A percentile compares a stretch with the other conserved stretches of the same genome.
Conservation (phyloP, 2,888 invertebrate genomes). For the Euclidia mi region DNA sequence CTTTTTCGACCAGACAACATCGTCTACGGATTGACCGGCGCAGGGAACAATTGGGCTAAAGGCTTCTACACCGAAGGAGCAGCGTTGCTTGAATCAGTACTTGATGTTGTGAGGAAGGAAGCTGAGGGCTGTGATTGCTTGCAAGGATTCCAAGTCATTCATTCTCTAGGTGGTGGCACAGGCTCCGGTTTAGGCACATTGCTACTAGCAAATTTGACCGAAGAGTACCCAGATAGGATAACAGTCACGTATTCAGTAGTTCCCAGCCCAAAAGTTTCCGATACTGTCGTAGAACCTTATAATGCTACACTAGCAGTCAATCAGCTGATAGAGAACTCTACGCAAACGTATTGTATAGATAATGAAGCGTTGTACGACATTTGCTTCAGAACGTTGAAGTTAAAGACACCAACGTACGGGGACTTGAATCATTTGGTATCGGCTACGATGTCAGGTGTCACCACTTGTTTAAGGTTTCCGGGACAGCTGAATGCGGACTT, state of each 20-base stretch:
- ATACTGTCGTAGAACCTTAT: slow-evolving; percentile 92
- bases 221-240: slow-evolving; percentile 93
- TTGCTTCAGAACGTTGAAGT: slow-evolving; percentile 93
- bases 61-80: slow-evolving; percentile 93
- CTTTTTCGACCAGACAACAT: slow-evolving; percentile 93
- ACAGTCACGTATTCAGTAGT: slow-evolving; percentile 92
- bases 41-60: slow-evolving; percentile 91
- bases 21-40: slow-evolving; percentile 90
- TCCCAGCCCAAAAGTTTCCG: slow-evolving; percentile 93
- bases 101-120: slow-evolving; percentile 90
- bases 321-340: slow-evolving; percentile 92
- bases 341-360: slow-evolving; percentile 92
- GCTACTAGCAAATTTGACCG: slow-evolving; percentile 91
- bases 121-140: slow-evolving; percentile 92
- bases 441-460: slow-evolving; percentile 81
- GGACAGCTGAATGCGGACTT: slow-evolving; percentile 93
- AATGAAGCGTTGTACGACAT: slow-evolving; percentile 95
- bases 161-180: slow-evolving; percentile 93
- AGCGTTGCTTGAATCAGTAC: slow-evolving; percentile 90
- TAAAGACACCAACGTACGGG: slow-evolving; percentile 93
- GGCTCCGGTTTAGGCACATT: slow-evolving; percentile 94
- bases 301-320: slow-evolving; percentile 92
- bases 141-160: slow-evolving; percentile 91
- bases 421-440: slow-evolving; percentile 91
- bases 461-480: slow-evolving; percentile 81